These are phyloP conservation scores for Coregonus ussuriensis DNA, from an alignment of 2,797 vertebrate species.

Conservation along the genomic window DNA sequence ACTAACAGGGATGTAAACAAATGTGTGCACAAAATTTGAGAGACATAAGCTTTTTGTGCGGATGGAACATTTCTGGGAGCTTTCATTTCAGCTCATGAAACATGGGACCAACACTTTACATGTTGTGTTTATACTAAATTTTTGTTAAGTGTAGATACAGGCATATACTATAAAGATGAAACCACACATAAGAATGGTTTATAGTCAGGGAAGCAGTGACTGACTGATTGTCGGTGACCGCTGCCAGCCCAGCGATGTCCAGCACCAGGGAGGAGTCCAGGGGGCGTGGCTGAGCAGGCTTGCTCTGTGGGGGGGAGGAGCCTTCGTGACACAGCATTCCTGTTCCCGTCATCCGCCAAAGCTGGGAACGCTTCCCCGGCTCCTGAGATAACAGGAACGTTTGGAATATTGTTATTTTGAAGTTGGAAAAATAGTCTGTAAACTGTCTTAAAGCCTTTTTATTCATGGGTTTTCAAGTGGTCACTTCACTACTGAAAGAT, in stretches of 20 bases:
- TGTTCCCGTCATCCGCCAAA: slow-evolving; percentile 90
- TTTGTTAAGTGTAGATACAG: no score
- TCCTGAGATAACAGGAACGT: slow-evolving; percentile 73
- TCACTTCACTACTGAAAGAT: no score
- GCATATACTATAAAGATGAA: not conserved
- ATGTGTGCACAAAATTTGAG: no score
- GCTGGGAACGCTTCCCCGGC: slow-evolving; percentile 95
- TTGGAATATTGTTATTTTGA: not conserved
- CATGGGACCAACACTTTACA: no score
- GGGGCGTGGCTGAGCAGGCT: slow-evolving; percentile 80
- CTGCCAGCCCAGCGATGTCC: slow-evolving; percentile 93
- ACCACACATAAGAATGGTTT: not conserved
- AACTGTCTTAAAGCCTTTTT: not conserved
- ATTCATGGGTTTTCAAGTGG: not conserved
- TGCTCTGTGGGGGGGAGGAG: slow-evolving; percentile 93
- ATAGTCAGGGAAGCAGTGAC: not conserved
- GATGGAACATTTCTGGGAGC: no score
- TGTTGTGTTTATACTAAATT: no score
- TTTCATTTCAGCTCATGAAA: no score
- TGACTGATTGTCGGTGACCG: slow-evolving; percentile 94
- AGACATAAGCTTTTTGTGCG: no score
- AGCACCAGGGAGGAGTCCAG: slow-evolving; percentile 86
- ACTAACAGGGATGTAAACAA: not conserved
- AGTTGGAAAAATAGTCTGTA: not conserved
- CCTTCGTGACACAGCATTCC: slow-evolving; percentile 97